Conservation (phyloP, 2,797 vertebrate genomes). For the Cichlasoma orientale region DNA sequence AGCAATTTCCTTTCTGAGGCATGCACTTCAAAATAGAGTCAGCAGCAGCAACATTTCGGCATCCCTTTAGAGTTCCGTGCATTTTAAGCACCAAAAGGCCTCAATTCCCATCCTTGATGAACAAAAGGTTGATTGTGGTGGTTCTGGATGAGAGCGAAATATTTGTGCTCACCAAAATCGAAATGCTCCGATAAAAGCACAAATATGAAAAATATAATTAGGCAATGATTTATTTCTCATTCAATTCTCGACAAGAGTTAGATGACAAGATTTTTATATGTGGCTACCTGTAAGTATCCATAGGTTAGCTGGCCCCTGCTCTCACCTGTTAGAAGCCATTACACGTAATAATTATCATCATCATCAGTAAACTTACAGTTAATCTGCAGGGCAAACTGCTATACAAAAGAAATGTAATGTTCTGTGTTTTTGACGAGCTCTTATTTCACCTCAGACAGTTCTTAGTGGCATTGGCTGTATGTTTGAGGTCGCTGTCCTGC, state of each 20-base stretch:
- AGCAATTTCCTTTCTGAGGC: background rate
- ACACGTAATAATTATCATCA: background rate
- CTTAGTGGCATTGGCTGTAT: background rate
- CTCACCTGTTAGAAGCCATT: background rate
- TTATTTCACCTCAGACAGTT: background rate
- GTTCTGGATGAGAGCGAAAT: background rate
- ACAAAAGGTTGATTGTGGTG: background rate
- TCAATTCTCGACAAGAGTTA: background rate
- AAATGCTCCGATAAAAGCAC: background rate
- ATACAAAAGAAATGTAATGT: background rate
- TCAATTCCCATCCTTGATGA: background rate
- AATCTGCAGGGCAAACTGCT: background rate
- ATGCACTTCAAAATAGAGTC: background rate
- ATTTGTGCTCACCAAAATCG: background rate
- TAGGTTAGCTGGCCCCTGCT: background rate
- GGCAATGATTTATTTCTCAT: background rate
- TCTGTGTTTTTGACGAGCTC: background rate
- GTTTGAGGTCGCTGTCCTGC: background rate
- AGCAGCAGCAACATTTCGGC: background rate
- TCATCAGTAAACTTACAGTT: background rate
- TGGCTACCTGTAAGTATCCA: background rate
- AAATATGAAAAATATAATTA: background rate
- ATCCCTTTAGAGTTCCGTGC: background rate
- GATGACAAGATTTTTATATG: background rate
- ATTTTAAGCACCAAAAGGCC: background rate